Conservation (phyloP, 2,888 invertebrate species). For the Megalurothrips usitatus region DNA sequence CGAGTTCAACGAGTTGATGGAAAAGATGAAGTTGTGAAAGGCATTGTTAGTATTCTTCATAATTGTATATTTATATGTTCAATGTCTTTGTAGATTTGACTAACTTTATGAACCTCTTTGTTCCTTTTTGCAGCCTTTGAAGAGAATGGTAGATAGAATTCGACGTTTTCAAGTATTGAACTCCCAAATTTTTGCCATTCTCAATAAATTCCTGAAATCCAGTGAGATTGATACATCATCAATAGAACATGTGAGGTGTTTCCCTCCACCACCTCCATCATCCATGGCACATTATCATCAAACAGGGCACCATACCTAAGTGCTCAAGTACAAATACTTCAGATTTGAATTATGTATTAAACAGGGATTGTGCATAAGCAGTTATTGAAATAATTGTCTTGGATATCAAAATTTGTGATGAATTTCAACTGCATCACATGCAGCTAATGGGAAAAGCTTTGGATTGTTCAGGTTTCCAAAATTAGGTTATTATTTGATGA, state of each 20-base stretch:
- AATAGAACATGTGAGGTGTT: constrained; percentile 94
- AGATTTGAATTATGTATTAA: constrained; percentile 29
- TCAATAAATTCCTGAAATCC: constrained; percentile 88
- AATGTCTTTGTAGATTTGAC: constrained; percentile 31
- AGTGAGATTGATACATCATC: constrained; percentile 73
- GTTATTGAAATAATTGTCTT: background rate
- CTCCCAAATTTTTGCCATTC: constrained; percentile 93
- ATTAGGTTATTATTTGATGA: background rate
- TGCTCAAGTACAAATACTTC: constrained; percentile 19
- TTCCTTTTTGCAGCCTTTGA: constrained; percentile 65
- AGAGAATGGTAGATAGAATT: constrained; percentile 96
- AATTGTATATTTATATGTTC: background rate
- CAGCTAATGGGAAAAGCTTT: background rate
- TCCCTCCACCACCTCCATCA: constrained; percentile 88
- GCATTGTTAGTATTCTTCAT: constrained; percentile 69
- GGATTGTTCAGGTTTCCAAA: background rate
- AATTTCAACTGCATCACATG: background rate
- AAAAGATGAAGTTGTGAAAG: constrained; percentile 90
- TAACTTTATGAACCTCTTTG: background rate
- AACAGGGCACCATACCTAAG: constrained; percentile 32
- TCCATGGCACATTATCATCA: constrained; percentile 53
- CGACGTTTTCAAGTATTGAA: constrained; percentile 96
- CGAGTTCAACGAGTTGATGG: constrained; percentile 93
- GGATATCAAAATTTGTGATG: background rate
- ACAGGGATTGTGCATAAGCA: constrained; percentile 24